Evolutionary conservation across 2,113 vertebrate genomes (phyloP).

Genomic region (Heterotis niloticus): DNA sequence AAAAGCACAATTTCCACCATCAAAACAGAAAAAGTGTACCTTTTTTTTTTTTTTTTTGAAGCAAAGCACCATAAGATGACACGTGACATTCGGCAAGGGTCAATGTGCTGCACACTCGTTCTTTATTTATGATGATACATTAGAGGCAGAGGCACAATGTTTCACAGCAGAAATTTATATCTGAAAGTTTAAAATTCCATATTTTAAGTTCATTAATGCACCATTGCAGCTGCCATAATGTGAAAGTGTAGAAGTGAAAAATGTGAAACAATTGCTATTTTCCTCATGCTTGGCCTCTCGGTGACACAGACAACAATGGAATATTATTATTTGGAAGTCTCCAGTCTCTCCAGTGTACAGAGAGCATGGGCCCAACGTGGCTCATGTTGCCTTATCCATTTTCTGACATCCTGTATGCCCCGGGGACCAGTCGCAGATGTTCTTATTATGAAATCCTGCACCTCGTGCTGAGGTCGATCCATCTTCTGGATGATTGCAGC

Average conservation of each 20-base stretch:
- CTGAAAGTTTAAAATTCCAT: neutral
- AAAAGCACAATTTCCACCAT: conserved; percentile 4
- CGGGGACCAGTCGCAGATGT: conserved; percentile 10
- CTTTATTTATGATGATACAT: neutral
- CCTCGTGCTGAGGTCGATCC: conserved; percentile 11
- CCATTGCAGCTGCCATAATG: neutral
- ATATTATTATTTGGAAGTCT: neutral
- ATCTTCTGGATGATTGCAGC: conserved; percentile 10
- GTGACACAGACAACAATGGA: neutral
- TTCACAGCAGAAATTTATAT: neutral
- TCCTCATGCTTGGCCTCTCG: neutral
- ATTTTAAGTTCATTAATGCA: neutral
- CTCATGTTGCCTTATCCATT: conserved; percentile 10
- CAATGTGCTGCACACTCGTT: no score
- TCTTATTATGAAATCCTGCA: conserved; percentile 4
- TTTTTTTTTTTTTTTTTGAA: no score
- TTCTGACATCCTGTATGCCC: conserved; percentile 21
- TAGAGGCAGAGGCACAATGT: neutral
- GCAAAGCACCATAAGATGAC: neutral
- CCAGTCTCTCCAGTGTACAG: neutral
- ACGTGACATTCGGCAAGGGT: neutral
- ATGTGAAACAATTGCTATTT: neutral
- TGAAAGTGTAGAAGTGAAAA: neutral
- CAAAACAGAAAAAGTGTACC: neutral
- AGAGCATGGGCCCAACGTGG: neutral